phyloP scores from a whole-genome alignment of 2,113 vertebrate species.

The Platysteira castanea region DNA sequence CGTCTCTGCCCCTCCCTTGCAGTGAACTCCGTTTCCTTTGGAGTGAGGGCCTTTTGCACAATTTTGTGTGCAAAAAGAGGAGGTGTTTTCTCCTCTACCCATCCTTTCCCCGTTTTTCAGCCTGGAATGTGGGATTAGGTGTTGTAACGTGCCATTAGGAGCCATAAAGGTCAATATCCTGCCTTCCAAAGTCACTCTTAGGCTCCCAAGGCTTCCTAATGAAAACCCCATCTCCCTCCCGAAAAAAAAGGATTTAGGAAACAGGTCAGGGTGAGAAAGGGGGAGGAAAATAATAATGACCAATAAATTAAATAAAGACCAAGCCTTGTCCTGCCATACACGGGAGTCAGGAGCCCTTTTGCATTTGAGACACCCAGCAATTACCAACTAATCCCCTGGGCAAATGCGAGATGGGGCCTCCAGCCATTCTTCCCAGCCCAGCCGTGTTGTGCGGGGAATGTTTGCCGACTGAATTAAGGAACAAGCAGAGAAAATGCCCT shows the following conservation, averaged over 20 bases:
- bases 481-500: neutral
- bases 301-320: slow-evolving; percentile 19
- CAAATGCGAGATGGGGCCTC: slow-evolving; percentile 49
- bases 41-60: neutral
- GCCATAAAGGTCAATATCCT: slow-evolving; percentile 40
- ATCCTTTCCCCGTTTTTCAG: neutral
- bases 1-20: neutral
- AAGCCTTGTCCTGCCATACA: neutral
- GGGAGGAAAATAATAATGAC: slow-evolving; percentile 27
- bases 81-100: neutral
- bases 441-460: slow-evolving; percentile 10
- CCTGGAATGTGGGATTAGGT: slow-evolving; percentile 47
- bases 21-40: neutral
- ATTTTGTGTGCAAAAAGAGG: no score
- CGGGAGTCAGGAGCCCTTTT: neutral
- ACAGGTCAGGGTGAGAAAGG: neutral
- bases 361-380: neutral
- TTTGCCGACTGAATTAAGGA: slow-evolving; percentile 57
- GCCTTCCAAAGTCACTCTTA: neutral
- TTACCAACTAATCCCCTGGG: slow-evolving; percentile 61
- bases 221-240: neutral
- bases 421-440: neutral
- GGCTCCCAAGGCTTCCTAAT: slow-evolving; percentile 17
- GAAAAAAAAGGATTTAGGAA: slow-evolving; percentile 11
- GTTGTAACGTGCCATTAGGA: neutral